phyloP scores from a whole-genome alignment of 2,888 invertebrate species.

The Papilio elwesi region DNA sequence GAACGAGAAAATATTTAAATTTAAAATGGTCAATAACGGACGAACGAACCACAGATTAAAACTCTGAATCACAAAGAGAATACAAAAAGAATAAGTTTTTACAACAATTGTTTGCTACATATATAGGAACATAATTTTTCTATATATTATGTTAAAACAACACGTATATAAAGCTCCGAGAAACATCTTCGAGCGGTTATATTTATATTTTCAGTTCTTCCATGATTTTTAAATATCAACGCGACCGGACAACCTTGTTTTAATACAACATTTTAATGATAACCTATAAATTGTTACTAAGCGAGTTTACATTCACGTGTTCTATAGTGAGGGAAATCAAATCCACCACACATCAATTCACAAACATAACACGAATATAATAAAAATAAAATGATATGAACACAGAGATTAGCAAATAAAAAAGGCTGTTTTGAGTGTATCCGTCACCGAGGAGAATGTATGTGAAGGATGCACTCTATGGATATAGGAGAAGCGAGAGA shows the following conservation, averaged over 20 bases:
- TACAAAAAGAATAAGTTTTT: too few species aligned
- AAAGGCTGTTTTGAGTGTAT: too few species aligned
- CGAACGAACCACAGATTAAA: background rate
- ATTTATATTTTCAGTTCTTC: background rate
- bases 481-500: too few species aligned
- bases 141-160: too few species aligned
- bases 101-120: too few species aligned
- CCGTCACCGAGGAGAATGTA: too few species aligned
- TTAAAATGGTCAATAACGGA: background rate
- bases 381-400: too few species aligned
- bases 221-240: constrained; percentile 14
- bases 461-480: too few species aligned
- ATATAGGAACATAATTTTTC: too few species aligned
- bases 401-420: too few species aligned
- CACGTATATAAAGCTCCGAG: too few species aligned
- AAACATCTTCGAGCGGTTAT: background rate
- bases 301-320: background rate
- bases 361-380: background rate
- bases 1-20: constrained; percentile 19
- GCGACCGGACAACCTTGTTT: constrained; percentile 15
- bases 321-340: background rate
- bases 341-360: background rate
- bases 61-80: background rate
- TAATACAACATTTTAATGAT: background rate
- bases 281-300: constrained; percentile 2